Evolutionary conservation across 2,888 invertebrate species (phyloP).

Genomic region (Pandemis heparana): DNA sequence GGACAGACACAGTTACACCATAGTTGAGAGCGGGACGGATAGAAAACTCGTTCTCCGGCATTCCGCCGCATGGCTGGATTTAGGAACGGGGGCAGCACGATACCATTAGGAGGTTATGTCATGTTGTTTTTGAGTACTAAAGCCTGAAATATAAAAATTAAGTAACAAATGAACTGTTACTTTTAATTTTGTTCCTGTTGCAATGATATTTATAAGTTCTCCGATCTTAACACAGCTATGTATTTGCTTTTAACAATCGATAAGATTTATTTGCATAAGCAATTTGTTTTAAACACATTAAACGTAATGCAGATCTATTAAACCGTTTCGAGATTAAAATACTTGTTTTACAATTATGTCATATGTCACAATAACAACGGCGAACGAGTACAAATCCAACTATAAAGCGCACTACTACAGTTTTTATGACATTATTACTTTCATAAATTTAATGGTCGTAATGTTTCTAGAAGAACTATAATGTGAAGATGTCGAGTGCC

Average conservation of each 20-base stretch:
- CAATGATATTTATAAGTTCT: neutral
- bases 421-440: neutral
- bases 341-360: slow-evolving; percentile 14
- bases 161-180: neutral
- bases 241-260: neutral
- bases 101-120: slow-evolving; percentile 83
- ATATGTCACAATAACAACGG: neutral
- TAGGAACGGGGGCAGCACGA: slow-evolving; percentile 85
- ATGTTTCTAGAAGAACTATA: too few relatives aligned
- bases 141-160: slow-evolving; percentile 60
- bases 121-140: slow-evolving; percentile 79
- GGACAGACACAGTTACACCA: slow-evolving; percentile 71
- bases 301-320: slow-evolving; percentile 8
- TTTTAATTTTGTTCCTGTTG: neutral
- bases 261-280: slow-evolving; percentile 16
- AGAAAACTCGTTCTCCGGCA: slow-evolving; percentile 83
- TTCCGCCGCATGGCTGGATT: slow-evolving; percentile 84
- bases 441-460: too few relatives aligned
- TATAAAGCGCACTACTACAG: neutral
- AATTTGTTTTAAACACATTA: slow-evolving; percentile 14
- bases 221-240: neutral
- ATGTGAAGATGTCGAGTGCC: too few relatives aligned
- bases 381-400: neutral
- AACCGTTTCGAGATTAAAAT: neutral
- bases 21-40: slow-evolving; percentile 78